These are phyloP conservation scores for Micoletzkya japonica DNA, from an alignment of 2,888 invertebrate genomes.

Conservation along the genomic window DNA sequence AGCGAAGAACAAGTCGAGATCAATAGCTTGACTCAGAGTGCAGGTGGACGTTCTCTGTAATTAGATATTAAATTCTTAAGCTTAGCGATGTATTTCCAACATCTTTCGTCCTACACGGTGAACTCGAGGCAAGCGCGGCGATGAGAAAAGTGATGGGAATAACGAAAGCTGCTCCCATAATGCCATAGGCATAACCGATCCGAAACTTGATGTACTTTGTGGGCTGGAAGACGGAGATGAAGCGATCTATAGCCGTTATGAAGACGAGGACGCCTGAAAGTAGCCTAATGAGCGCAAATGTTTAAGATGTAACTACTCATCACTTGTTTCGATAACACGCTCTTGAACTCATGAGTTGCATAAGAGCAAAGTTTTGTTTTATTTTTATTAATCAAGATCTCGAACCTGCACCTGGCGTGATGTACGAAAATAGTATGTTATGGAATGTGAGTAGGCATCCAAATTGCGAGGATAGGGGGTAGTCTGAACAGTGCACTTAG, in stretches of 20 bases:
- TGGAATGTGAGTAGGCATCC: neutral
- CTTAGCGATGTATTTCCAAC: neutral
- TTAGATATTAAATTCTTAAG: neutral
- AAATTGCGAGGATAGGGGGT: neutral
- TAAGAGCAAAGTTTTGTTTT: too few relatives aligned
- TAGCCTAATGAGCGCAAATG: too few relatives aligned
- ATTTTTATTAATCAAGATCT: too few relatives aligned
- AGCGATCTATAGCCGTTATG: neutral
- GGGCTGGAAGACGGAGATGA: neutral
- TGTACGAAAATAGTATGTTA: neutral
- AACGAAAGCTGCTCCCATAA: neutral
- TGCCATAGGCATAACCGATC: neutral
- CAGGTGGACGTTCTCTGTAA: neutral
- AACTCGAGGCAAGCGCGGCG: neutral
- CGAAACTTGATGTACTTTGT: neutral
- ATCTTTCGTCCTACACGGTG: neutral
- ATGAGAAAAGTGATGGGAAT: neutral
- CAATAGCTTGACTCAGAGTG: neutral
- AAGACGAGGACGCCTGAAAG: neutral
- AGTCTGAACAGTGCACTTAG: neutral
- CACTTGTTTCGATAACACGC: neutral
- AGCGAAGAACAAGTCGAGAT: neutral
- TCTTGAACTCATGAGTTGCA: neutral
- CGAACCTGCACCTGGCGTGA: constrained; percentile 16
- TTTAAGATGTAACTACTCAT: too few relatives aligned